Evolutionary conservation across 1,140 invertebrate genomes (phyloP).

Genomic region (Papilio dardanus): DNA sequence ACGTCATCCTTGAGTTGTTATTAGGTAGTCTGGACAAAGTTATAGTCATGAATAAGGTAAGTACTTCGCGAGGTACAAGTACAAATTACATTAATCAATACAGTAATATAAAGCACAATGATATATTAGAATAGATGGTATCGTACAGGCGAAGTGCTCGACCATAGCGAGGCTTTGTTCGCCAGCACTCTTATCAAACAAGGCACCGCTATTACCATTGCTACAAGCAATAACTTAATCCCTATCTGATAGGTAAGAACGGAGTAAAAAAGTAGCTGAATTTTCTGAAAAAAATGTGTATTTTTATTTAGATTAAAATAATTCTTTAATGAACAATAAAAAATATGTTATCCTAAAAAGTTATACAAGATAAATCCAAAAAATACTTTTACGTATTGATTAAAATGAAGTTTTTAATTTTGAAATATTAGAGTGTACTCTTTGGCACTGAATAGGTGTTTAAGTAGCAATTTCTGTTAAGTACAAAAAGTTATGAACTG

Average conservation of each 20-base stretch:
- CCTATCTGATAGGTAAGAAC: conserved; percentile 5
- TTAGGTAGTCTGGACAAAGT: background rate
- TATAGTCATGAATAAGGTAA: no score
- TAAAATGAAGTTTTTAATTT: no score
- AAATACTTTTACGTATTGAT: no score
- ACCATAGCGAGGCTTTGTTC: background rate
- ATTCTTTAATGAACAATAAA: no score
- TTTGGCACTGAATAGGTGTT: background rate
- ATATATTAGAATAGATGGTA: background rate
- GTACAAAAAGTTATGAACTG: background rate
- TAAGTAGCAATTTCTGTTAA: background rate
- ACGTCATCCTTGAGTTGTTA: background rate
- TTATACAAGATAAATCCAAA: no score
- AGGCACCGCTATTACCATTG: background rate
- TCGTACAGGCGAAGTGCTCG: background rate
- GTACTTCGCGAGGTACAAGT: background rate
- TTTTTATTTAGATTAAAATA: no score
- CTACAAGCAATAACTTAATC: conserved; percentile 9
- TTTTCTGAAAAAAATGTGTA: no score
- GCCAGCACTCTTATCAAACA: background rate
- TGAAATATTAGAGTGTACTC: no score
- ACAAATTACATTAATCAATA: background rate
- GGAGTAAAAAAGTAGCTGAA: background rate
- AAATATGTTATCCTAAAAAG: no score
- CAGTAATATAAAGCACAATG: background rate